Conservation (phyloP, 2,113 vertebrate species). For the Malurus elegans region DNA sequence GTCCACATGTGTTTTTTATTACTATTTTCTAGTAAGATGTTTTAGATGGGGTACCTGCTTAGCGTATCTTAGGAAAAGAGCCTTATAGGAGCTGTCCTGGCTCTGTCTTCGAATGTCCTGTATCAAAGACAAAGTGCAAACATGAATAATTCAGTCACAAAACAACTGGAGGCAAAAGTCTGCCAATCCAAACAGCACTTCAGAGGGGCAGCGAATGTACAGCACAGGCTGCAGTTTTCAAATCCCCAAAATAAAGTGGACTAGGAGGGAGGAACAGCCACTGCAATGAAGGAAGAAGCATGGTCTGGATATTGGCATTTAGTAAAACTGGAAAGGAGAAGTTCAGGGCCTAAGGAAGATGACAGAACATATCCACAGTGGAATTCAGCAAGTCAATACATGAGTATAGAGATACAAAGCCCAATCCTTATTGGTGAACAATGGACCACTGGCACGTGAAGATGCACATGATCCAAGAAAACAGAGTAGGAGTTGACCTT, state of each 20-base stretch:
- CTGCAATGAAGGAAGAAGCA: neutral
- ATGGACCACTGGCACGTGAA: neutral
- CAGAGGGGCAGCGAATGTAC: neutral
- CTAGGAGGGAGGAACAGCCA: neutral
- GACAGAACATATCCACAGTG: neutral
- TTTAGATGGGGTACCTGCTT: slow-evolving; percentile 65
- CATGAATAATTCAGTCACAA: neutral
- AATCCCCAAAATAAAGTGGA: neutral
- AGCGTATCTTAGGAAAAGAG: slow-evolving; percentile 58
- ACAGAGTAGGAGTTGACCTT: neutral
- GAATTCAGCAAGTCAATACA: neutral
- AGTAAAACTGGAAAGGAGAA: neutral
- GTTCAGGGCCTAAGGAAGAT: neutral
- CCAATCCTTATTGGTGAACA: neutral
- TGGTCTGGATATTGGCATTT: neutral
- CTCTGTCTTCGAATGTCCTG: slow-evolving; percentile 47
- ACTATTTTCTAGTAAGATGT: neutral
- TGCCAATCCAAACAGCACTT: neutral
- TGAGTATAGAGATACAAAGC: neutral
- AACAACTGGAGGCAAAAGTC: neutral
- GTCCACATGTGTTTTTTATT: neutral
- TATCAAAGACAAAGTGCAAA: slow-evolving; percentile 18
- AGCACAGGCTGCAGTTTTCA: neutral
- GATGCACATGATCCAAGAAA: neutral
- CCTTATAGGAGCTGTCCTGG: slow-evolving; percentile 30